Evolutionary conservation across 2,888 invertebrate species (phyloP).

Genomic region (Morinoia aosen): DNA sequence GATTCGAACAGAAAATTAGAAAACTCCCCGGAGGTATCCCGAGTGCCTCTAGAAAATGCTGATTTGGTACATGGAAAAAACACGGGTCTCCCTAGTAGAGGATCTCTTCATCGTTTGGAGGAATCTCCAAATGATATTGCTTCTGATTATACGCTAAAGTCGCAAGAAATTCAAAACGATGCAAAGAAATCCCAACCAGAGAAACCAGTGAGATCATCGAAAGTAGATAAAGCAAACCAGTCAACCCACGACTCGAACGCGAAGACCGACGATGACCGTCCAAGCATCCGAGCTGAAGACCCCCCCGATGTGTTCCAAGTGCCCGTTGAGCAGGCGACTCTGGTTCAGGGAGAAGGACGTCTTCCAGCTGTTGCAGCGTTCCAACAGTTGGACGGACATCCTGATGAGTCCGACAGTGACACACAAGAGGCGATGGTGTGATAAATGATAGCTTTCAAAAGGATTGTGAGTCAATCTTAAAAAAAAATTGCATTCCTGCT

Average conservation of each 20-base stretch:
- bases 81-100: background rate
- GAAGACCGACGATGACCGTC: background rate
- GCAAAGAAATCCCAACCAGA: no score
- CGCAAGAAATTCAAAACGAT: no score
- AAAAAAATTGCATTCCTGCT: no score
- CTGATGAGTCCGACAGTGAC: background rate
- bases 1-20: slow-evolving; percentile 24
- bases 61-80: background rate
- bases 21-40: slow-evolving; percentile 22
- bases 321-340: background rate
- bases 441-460: background rate
- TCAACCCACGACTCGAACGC: background rate
- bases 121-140: background rate
- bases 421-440: background rate
- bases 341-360: background rate
- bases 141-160: no score
- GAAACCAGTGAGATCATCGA: no score
- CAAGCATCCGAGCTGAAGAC: background rate
- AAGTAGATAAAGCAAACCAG: background rate
- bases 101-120: background rate
- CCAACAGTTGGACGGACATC: background rate
- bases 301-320: background rate
- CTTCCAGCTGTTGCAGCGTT: background rate
- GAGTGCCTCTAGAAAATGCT: slow-evolving; percentile 2
- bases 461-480: background rate